Percentiles rank a stretch among this genome's conserved stretches.
These are phyloP conservation scores for Andricus curvator DNA, from an alignment of 2,888 invertebrate species.

Conservation along the genomic window DNA sequence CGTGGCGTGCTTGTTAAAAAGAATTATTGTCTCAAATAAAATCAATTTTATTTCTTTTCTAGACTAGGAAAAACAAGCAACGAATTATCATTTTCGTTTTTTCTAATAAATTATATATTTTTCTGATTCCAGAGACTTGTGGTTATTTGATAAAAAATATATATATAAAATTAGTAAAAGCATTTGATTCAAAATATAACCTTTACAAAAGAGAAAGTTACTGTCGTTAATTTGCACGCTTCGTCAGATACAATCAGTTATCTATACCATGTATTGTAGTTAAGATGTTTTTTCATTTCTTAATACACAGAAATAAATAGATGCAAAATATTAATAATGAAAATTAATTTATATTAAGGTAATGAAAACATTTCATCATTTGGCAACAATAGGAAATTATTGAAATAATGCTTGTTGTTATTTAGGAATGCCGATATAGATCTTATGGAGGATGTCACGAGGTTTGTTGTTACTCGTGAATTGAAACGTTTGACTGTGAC, in stretches of 20 bases:
- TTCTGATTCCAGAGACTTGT: not conserved
- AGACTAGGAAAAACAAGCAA: not conserved
- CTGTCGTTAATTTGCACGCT: not conserved
- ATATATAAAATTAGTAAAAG: not conserved
- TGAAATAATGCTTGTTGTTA: conserved; percentile 48
- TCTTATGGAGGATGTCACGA: conserved; percentile 68
- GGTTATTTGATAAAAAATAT: not conserved
- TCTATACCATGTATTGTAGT: not conserved
- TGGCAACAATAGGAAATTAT: not conserved
- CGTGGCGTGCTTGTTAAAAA: not conserved
- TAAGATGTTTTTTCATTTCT: not conserved
- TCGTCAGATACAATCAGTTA: not conserved
- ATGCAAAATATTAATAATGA: not conserved
- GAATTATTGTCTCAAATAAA: not conserved
- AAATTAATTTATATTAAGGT: not conserved
- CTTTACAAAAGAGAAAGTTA: not conserved
- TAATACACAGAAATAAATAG: not conserved
- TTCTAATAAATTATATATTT: not conserved
- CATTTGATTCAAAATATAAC: not conserved
- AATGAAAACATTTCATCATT: not conserved
- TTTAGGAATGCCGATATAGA: conserved; percentile 69
- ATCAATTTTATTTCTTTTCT: not conserved
- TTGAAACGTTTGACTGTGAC: conserved; percentile 11
- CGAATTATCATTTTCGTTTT: not conserved
- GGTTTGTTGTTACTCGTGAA: conserved; percentile 67